A percentile compares a stretch with the other conserved stretches of the same genome.
Evolutionary conservation across 2,888 invertebrate genomes (phyloP).

Genomic region (Agriopis marginaria): DNA sequence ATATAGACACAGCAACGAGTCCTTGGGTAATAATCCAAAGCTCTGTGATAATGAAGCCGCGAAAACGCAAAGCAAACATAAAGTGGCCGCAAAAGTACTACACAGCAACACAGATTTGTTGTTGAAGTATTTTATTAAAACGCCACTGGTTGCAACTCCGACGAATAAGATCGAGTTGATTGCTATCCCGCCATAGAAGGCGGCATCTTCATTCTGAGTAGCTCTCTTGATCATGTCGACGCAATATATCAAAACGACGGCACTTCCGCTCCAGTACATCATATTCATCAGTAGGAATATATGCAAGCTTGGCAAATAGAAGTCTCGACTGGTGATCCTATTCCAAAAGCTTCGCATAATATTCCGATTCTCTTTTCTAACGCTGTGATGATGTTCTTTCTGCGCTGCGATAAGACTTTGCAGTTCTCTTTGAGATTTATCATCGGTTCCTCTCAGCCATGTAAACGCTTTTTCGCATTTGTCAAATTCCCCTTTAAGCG

Average conservation of each 20-base stretch:
- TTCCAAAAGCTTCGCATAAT: conserved; percentile 16
- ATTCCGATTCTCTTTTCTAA: conserved; percentile 5
- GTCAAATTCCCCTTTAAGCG: conserved; percentile 42
- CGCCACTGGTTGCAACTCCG: conserved; percentile 26
- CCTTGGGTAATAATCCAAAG: conserved; percentile 30
- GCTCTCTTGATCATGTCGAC: conserved; percentile 40
- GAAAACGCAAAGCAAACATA: conserved; percentile 27
- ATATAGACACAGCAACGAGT: conserved; percentile 38
- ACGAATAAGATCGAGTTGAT: conserved; percentile 29
- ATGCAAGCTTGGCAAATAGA: conserved; percentile 45
- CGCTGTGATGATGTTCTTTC: conserved; percentile 20
- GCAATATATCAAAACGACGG: conserved; percentile 40
- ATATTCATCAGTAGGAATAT: conserved; percentile 39
- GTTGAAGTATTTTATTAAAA: conserved; percentile 38
- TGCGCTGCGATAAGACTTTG: conserved; percentile 37
- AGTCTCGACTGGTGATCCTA: conserved; percentile 39
- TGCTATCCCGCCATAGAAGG: conserved; percentile 34
- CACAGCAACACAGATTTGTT: conserved; percentile 39
- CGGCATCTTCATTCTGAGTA: conserved; percentile 37
- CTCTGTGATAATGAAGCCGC: conserved; percentile 32
- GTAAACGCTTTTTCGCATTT: conserved; percentile 42
- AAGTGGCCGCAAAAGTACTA: conserved; percentile 30
- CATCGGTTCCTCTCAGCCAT: conserved; percentile 43
- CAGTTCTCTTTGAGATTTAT: conserved; percentile 39
- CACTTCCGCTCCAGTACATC: conserved; percentile 45